Base-by-base conservation (phyloP, 2,888 invertebrate species). In the Megaustenia siamemsis region DNA sequence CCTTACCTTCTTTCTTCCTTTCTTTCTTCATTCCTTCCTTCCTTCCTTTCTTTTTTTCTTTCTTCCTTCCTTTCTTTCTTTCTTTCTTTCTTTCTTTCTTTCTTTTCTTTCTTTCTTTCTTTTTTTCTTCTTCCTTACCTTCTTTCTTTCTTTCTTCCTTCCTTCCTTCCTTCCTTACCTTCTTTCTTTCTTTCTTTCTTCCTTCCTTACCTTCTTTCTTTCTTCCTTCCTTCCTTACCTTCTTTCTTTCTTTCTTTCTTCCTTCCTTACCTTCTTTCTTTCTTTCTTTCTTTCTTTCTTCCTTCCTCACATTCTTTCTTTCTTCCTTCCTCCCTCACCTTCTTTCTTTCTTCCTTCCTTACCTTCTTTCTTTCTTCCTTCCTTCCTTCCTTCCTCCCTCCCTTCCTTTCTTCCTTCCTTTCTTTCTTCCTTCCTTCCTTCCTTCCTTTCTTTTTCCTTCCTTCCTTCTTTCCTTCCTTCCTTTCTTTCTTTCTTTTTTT, bases 21-120 rank as follows among this genome's bases (percentile, higher is more conserved):
- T 80, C 32, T 45, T 0, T 68, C 6, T 80, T 32, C 49, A 28
- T 80, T 32, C 49, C 32, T 63, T n/a, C 40, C 40, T 79, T 43
- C 24, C 28, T 66, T n/a, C 28, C 12, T 38, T 1, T 79, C 15
- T 63, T 24, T 38, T 1, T 79, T n/a, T 40, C 3, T 76, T 1
- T 76, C 10, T 76, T 21, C 10, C 32, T 49, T 32, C 35, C 76
- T 6, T 5, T 63, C 28, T n/a, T 4, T 56, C 56, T 56, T 4
- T 56, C 56, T 56, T 4, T 56, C 56, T 56, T 4, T 56, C 56
- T 56, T 4, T 56, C 56, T 56, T 4, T 56, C 56, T 56, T 4
- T 56, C 56, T 56, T 4, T 56, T 24, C 24, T 4, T 56, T 24
- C 24, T 4, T 56, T 24, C 24, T 4, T 56, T 24, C 24, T 4